These are phyloP conservation scores for Mnemiopsis leidyi DNA, from an alignment of 37 sponge, comb jelly and placozoan species.

Conservation along the genomic window DNA sequence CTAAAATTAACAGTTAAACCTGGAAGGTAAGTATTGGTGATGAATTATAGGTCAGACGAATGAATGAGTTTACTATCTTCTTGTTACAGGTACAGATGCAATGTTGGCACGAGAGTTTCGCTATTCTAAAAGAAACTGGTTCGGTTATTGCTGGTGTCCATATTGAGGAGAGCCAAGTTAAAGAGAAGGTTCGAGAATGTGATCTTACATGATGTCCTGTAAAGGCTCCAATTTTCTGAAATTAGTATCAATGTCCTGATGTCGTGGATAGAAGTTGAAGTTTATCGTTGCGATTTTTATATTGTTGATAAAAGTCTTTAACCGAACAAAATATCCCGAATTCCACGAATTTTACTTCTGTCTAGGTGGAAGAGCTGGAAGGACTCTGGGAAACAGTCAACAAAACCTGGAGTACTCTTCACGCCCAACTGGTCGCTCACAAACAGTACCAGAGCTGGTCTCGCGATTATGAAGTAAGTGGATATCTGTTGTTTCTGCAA, in stretches of 20 bases:
- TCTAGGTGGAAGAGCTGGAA: not conserved
- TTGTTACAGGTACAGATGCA: constrained; percentile 26
- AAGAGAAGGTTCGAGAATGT: constrained; percentile 21
- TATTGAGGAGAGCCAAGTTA: constrained; percentile 6
- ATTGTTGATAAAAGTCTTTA: too few species aligned
- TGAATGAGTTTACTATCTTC: not conserved
- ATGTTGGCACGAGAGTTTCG: constrained; percentile 53
- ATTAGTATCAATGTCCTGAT: too few species aligned
- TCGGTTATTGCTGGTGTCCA: constrained; percentile 24
- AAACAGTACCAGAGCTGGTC: constrained; percentile 52
- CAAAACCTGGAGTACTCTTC: not conserved
- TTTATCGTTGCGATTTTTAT: too few species aligned
- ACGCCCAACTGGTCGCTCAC: not conserved
- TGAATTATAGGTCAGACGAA: too few species aligned
- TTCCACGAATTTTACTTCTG: too few species aligned
- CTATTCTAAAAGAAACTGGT: not conserved
- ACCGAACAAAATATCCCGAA: too few species aligned
- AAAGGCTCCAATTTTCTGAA: too few species aligned
- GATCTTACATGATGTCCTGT: too few species aligned
- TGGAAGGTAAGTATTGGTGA: too few species aligned
- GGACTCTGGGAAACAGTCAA: not conserved
- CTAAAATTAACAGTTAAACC: too few species aligned
- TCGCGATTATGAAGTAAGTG: not conserved
- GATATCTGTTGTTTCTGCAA: not conserved
- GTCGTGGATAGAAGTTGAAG: too few species aligned